Evolutionary conservation across 2,888 invertebrate genomes (phyloP), one percentile per base, ranked within the genome.

Genomic region (Epinotia demarniana): DNA sequence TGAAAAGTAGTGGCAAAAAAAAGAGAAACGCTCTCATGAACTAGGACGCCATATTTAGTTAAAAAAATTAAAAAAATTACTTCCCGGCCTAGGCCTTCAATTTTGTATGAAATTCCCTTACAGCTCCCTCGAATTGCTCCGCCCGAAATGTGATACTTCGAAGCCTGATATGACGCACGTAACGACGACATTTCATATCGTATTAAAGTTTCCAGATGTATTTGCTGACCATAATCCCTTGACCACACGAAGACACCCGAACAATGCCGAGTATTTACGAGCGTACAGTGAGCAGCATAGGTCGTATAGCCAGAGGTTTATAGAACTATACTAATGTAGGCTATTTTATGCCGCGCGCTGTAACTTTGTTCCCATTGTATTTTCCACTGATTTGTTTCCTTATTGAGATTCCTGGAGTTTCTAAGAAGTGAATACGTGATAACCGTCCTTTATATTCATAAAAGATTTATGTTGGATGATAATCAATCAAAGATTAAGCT

Each of bases 231-330:
- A 27, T 80, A 80, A 79, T 49, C 39, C 75, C 73, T 64, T n/a
- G 66, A 80, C 80, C 79, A 43, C 77, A 79, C 78, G 77, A 78
- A 72, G 75, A 78, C 69, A 70, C 72, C 76, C 77, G 79, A 83
- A 85, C 82, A 84, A 85, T 85, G 81, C 78, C 71, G 67, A 79
- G 76, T 84, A 82, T 85, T 85, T 85, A 85, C 77, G 80, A 80
- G 79, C 79, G 81, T 83, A 85, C 79, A 74, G 81, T 81, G 80
- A 76, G 84, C 83, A 84, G 69, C 72, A 79, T 80, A 69, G 58
- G 69, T 80, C 81, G 80, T 83, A 82, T 81, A 79, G 77, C 82
- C 66, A 60, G 72, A 66, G 77, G 79, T 82, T 84, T 85, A 83
- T 80, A 80, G 80, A 80, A 77, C 71, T 78, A 79, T 79, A 74